Evolutionary conservation across 2,797 vertebrate genomes (phyloP).

Genomic region (Xenentodon cancila): DNA sequence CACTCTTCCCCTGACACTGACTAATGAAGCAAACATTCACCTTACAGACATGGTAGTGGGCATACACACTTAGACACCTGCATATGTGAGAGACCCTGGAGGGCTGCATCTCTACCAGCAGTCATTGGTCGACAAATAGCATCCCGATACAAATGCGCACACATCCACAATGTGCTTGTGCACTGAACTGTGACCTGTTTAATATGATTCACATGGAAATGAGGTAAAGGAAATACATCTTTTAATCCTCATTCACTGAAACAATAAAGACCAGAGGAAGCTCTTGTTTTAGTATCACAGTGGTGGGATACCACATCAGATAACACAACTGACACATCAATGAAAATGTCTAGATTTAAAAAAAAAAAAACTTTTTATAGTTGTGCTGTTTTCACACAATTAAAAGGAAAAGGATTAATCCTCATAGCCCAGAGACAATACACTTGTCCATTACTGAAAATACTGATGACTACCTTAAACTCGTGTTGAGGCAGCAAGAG

Average conservation of each 20-base stretch:
- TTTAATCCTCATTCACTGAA: not conserved
- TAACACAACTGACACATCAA: constrained; percentile 9
- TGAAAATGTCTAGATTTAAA: constrained; percentile 6
- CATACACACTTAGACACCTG: constrained; percentile 35
- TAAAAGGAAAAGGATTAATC: constrained; percentile 23
- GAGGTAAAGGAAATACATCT: not conserved
- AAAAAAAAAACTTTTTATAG: constrained; percentile 1
- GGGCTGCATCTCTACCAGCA: constrained; percentile 2
- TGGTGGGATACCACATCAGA: constrained; percentile 1
- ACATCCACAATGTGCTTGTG: constrained; percentile 14
- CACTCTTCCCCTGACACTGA: constrained; percentile 71
- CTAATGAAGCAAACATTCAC: constrained; percentile 67
- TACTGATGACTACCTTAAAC: constrained; percentile 33
- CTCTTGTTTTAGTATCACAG: constrained; percentile 9
- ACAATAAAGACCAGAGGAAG: not conserved
- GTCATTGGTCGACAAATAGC: constrained; percentile 6
- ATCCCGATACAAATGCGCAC: constrained; percentile 11
- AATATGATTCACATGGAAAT: constrained; percentile 4
- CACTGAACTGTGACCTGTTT: constrained; percentile 15
- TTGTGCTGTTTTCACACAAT: constrained; percentile 6
- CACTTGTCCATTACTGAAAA: constrained; percentile 52
- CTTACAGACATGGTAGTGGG: constrained; percentile 48
- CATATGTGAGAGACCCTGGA: constrained; percentile 24
- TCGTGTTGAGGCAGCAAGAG: constrained; percentile 52
- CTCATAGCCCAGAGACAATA: constrained; percentile 32